These are phyloP conservation scores for Caenorhabditis afra DNA, from an alignment of 2,888 invertebrate species.

Conservation along the genomic window DNA sequence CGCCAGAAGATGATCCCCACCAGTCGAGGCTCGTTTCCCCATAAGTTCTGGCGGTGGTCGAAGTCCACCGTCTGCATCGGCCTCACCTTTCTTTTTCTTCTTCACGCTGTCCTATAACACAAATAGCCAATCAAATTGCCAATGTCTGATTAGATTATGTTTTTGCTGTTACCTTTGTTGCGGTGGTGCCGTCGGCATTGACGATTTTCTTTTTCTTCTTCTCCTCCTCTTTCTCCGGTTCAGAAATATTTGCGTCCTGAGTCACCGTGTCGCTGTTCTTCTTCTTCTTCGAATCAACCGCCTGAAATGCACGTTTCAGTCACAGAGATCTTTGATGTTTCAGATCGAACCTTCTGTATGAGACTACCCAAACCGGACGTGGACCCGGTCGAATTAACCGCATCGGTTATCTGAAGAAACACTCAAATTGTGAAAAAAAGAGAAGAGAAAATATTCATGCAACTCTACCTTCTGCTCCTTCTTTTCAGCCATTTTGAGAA, in stretches of 20 bases:
- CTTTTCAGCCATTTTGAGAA: slow-evolving; percentile 65
- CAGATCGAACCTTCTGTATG: slow-evolving; percentile 34
- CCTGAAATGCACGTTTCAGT: slow-evolving; percentile 27
- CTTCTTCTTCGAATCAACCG: slow-evolving; percentile 41
- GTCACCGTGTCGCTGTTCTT: slow-evolving; percentile 39
- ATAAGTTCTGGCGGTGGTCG: slow-evolving; percentile 41
- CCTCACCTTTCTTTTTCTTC: slow-evolving; percentile 29
- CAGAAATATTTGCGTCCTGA: slow-evolving; percentile 28
- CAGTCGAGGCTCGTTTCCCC: slow-evolving; percentile 36
- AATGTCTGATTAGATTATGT: background rate
- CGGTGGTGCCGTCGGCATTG: slow-evolving; percentile 43
- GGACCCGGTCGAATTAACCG: slow-evolving; percentile 17
- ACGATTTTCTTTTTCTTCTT: slow-evolving; percentile 52
- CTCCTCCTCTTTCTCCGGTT: slow-evolving; percentile 32
- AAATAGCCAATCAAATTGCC: too few relatives aligned
- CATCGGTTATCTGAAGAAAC: slow-evolving; percentile 47
- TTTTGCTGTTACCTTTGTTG: slow-evolving; percentile 26
- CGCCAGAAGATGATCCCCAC: slow-evolving; percentile 36
- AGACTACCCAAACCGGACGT: slow-evolving; percentile 30
- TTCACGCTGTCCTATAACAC: slow-evolving; percentile 22
- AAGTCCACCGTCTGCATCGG: slow-evolving; percentile 15
- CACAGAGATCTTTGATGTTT: background rate
- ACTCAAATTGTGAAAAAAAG: slow-evolving; percentile 5
- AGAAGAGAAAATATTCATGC: too few relatives aligned
- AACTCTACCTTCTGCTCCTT: slow-evolving; percentile 59